These are phyloP conservation scores for Oncopeltus fasciatus DNA, from an alignment of 1,140 invertebrate genomes.

Conservation along the genomic window DNA sequence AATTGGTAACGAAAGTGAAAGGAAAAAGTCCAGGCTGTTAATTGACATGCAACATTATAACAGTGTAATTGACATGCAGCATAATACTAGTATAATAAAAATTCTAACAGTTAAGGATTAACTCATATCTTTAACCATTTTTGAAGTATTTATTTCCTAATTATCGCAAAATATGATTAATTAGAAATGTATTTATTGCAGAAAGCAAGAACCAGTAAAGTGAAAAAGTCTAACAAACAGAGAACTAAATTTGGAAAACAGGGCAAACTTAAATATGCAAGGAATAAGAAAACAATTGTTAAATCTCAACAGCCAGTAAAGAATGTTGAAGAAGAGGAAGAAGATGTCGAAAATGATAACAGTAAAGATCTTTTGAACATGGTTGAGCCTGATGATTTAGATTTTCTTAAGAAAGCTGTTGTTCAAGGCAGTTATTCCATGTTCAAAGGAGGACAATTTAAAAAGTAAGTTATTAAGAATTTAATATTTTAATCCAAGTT, in stretches of 20 bases:
- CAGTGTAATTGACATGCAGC: no score
- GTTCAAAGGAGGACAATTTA: conserved; percentile 28
- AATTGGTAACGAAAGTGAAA: no score
- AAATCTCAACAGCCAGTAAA: conserved; percentile 28
- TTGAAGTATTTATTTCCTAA: no score
- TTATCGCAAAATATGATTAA: no score
- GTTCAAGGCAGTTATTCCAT: conserved; percentile 34
- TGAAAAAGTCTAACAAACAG: conserved; percentile 46
- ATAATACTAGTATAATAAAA: no score
- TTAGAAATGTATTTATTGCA: no score
- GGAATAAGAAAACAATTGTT: conserved; percentile 28
- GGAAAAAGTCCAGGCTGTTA: no score
- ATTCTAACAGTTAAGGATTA: no score
- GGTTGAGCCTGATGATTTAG: conserved; percentile 45
- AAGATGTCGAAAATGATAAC: conserved; percentile 35
- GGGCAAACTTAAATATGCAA: conserved; percentile 41
- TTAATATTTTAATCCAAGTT: no score
- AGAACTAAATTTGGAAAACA: conserved; percentile 43
- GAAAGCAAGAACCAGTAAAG: conserved; percentile 21
- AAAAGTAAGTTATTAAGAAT: conserved; percentile 21
- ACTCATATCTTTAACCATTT: no score
- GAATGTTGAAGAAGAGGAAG: conserved; percentile 27
- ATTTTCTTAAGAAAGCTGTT: conserved; percentile 41
- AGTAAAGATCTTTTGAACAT: conserved; percentile 46
- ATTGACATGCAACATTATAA: no score